Percentiles rank a stretch among this genome's conserved stretches.
These are phyloP conservation scores for Metacarcinus magister DNA, from an alignment of 2,888 invertebrate species.

Conservation along the genomic window DNA sequence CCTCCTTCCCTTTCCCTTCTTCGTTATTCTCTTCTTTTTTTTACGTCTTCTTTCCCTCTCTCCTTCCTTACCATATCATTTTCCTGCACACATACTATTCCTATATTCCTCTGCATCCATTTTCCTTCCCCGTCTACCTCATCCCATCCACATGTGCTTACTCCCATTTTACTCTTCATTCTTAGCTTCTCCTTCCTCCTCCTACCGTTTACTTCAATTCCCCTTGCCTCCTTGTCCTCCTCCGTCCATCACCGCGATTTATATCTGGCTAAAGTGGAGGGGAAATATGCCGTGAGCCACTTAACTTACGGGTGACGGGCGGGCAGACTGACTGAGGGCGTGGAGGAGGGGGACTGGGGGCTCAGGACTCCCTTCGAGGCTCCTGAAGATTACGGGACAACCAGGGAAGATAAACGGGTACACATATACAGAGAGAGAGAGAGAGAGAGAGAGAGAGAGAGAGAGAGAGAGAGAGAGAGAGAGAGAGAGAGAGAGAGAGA, in stretches of 20 bases:
- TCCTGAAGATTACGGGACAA: no score
- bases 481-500: no score
- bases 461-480: no score
- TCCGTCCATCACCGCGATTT: slow-evolving; percentile 10
- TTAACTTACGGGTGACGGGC: background rate
- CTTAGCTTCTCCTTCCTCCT: background rate
- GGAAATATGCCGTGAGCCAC: background rate
- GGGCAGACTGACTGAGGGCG: background rate
- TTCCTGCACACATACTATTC: background rate
- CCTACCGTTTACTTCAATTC: background rate
- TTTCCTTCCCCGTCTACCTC: background rate
- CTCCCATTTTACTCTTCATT: background rate
- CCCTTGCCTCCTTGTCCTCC: background rate
- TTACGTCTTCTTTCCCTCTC: no score
- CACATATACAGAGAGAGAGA: no score
- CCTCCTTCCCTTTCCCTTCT: no score
- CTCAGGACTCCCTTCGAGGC: background rate
- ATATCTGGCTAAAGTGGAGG: background rate
- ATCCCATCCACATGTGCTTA: background rate
- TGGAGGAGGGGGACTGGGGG: background rate
- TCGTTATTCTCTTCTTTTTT: no score
- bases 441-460: no score
- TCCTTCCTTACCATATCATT: background rate
- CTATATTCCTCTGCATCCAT: background rate
- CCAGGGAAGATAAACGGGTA: no score